A percentile compares a stretch with the other conserved stretches of the same genome.
Evolutionary conservation across 2,113 vertebrate genomes (phyloP).

Genomic region (Pantherophis guttatus): DNA sequence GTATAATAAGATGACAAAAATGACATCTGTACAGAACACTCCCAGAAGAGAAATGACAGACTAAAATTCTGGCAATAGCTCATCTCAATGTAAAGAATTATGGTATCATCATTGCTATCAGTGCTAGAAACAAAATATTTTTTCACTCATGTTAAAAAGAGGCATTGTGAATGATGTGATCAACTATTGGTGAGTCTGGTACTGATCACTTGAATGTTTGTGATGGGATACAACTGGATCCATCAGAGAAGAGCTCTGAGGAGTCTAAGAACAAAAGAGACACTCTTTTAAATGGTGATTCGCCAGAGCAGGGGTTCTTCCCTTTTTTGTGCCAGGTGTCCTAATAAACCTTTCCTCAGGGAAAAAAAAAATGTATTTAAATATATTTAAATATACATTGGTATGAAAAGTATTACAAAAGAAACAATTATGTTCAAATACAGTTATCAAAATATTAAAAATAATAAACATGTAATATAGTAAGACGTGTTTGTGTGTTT

Average conservation of each 20-base stretch:
- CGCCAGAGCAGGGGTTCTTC: not conserved
- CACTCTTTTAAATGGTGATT: not conserved
- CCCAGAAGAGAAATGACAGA: not conserved
- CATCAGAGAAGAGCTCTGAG: not conserved
- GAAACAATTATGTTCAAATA: not conserved
- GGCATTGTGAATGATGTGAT: not conserved
- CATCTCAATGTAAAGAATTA: not conserved
- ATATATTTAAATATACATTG: not conserved
- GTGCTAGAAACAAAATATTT: not conserved
- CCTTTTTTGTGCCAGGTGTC: not conserved
- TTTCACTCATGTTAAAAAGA: not conserved
- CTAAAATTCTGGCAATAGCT: not conserved
- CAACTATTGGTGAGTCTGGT: not conserved
- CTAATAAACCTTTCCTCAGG: not conserved
- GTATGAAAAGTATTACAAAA: not conserved
- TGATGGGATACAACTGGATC: not conserved
- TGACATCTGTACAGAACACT: not conserved
- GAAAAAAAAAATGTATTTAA: not conserved
- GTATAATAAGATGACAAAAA: not conserved
- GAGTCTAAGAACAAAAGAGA: not conserved
- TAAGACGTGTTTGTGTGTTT: not conserved
- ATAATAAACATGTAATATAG: not conserved
- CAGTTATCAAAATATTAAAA: not conserved
- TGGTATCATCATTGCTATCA: not conserved
- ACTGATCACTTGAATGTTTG: not conserved